Conservation (phyloP, 2,113 vertebrate genomes). For the Genyomyrus donnyi region DNA sequence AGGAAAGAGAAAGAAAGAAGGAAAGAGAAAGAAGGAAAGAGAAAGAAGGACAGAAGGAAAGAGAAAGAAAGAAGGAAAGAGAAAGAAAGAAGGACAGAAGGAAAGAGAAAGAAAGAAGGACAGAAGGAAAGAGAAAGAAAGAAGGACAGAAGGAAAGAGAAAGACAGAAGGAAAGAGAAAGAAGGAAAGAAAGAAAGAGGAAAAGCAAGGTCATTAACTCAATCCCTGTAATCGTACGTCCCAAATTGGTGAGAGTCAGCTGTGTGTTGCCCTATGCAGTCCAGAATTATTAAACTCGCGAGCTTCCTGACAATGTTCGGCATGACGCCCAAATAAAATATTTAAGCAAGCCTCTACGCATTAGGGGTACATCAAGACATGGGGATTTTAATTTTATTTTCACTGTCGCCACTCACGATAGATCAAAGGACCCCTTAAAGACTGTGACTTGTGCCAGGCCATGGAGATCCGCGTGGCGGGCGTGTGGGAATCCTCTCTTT, state of each 20-base stretch:
- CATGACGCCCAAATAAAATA: slow-evolving; percentile 21
- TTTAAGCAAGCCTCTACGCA: slow-evolving; percentile 23
- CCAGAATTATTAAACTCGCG: neutral
- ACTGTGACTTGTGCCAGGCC: slow-evolving; percentile 1
- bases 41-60: no score
- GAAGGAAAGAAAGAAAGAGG: no score
- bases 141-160: no score
- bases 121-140: no score
- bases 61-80: no score
- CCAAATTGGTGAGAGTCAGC: neutral
- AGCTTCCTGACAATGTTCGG: slow-evolving; percentile 2
- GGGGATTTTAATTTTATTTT: neutral
- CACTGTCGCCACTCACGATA: neutral
- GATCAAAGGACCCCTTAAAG: slow-evolving; percentile 28
- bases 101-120: no score
- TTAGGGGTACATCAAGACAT: slow-evolving; percentile 7
- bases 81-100: no score
- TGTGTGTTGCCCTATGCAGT: neutral
- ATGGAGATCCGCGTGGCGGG: slow-evolving; percentile 17
- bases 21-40: no score
- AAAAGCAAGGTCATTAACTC: neutral
- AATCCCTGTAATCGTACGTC: neutral
- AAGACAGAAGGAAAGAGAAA: no score
- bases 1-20: neutral
- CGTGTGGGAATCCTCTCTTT: slow-evolving; percentile 14